Evolutionary conservation across 2,888 invertebrate genomes (phyloP), one percentile per base, ranked within the genome.

Genomic region (Nymphalis polychloros): DNA sequence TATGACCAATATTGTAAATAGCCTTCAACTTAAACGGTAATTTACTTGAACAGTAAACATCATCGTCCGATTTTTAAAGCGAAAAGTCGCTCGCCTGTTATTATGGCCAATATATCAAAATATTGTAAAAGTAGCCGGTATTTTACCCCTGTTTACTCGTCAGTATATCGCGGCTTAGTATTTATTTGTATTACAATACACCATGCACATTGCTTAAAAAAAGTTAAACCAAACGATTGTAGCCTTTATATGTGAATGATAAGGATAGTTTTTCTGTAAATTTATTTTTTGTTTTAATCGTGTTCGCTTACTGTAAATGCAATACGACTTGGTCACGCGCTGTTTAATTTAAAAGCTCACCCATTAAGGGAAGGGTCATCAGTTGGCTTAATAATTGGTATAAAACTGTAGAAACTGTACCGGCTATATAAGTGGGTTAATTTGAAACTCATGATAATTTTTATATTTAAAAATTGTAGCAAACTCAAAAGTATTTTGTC

Each of bases 101-200:
- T 92, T 92, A 92, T 71, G 78, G 82, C 85, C 83, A 86, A 91
- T 92, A 91, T 87, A 91, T 92, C 92, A 92, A 87, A 90, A 88
- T 86, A 89, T 86, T 86, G 83, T 85, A 83, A 83, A 85, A 86
- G 81, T 80, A 77, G 76, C 84, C 85, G 86, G 85, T 85, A 87
- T 88, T 87, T 83, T 79, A 83, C 82, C 84, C 81, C 76, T 87
- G 86, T 91, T 89, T 90, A 80, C 76, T 77, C 66, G 67, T 75
- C 75, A 69, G 70, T 78, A 77, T 68, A 72, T 61, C 72, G 59
- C 59, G 70, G 71, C 71, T 72, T 68, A 71, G 59, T 71, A 68
- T 68, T 68, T 68, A 70, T 70, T 71, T 71, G 68, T 64, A 49
- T 19, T 68, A 64, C 64, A 17, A 48, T 52, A 16, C 67, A 72